Conservation (phyloP, 2,113 vertebrate species). For the Poeciliopsis retropinna region DNA sequence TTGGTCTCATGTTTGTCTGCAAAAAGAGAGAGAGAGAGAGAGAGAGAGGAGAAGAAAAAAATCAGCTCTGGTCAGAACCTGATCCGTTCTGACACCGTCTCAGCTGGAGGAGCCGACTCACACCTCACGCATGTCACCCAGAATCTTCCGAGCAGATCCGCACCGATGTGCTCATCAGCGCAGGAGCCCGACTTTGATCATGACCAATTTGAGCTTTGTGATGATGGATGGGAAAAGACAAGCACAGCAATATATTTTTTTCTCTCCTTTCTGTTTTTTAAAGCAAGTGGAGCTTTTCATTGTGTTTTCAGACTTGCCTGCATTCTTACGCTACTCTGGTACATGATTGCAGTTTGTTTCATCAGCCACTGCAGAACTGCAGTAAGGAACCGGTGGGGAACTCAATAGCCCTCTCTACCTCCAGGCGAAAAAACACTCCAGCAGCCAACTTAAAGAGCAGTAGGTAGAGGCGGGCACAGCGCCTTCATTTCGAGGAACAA, state of each 20-base stretch:
- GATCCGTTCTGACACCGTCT: not conserved
- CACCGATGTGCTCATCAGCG: not conserved
- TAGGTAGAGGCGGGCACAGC: constrained; percentile 49
- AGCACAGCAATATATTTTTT: constrained; percentile 62
- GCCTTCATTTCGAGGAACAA: constrained; percentile 76
- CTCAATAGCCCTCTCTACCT: constrained; percentile 73
- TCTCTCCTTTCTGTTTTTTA: constrained; percentile 3
- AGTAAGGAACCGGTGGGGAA: constrained; percentile 76
- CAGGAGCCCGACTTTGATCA: constrained; percentile 55
- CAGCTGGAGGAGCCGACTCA: not conserved
- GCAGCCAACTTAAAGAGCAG: constrained; percentile 66
- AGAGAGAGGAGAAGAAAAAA: constrained; percentile 4
- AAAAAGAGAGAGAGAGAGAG: not conserved
- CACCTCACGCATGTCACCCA: constrained; percentile 5
- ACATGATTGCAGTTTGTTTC: constrained; percentile 82
- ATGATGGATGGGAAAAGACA: constrained; percentile 72
- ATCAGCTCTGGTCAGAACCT: constrained; percentile 16
- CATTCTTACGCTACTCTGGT: constrained; percentile 68
- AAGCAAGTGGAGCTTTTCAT: constrained; percentile 55
- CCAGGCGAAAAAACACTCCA: constrained; percentile 77
- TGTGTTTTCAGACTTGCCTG: constrained; percentile 70
- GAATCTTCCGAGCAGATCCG: not conserved
- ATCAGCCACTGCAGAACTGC: constrained; percentile 82
- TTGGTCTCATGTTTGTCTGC: constrained; percentile 96
- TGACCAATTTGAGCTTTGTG: constrained; percentile 43